These are phyloP conservation scores for Pseudomyrmex dendroicus DNA, from an alignment of 1,140 invertebrate genomes.

Conservation along the genomic window DNA sequence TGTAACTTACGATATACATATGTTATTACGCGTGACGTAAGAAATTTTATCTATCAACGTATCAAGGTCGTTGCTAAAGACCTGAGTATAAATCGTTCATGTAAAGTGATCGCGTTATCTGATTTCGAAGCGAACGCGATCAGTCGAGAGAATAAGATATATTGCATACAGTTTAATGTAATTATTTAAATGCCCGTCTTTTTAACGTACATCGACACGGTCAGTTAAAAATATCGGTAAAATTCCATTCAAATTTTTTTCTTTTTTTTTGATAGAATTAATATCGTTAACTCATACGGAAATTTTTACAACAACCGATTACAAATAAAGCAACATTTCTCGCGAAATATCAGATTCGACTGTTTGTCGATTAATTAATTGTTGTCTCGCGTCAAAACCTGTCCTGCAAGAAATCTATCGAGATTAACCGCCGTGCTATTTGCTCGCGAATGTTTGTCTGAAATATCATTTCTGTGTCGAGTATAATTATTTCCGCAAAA, in stretches of 20 bases:
- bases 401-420: not conserved
- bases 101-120: not conserved
- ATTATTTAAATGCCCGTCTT: too few species aligned
- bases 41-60: not conserved
- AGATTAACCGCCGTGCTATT: slow-evolving; percentile 7
- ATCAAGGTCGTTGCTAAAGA: not conserved
- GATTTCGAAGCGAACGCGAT: not conserved
- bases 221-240: too few species aligned
- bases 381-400: slow-evolving; percentile 20
- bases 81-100: not conserved
- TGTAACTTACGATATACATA: not conserved
- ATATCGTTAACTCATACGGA: too few species aligned
- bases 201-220: too few species aligned
- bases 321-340: too few species aligned
- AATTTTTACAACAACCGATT: too few species aligned
- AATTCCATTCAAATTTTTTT: too few species aligned
- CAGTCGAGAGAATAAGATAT: not conserved
- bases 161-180: not conserved
- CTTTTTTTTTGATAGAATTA: too few species aligned
- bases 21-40: not conserved
- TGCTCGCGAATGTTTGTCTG: not conserved
- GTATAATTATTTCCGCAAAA: too few species aligned
- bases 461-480: too few species aligned
- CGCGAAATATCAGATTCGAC: too few species aligned
- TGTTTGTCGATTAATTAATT: too few species aligned